Conservation (phyloP, 1,140 invertebrate genomes). For the Pogonognathellus flavescens region DNA sequence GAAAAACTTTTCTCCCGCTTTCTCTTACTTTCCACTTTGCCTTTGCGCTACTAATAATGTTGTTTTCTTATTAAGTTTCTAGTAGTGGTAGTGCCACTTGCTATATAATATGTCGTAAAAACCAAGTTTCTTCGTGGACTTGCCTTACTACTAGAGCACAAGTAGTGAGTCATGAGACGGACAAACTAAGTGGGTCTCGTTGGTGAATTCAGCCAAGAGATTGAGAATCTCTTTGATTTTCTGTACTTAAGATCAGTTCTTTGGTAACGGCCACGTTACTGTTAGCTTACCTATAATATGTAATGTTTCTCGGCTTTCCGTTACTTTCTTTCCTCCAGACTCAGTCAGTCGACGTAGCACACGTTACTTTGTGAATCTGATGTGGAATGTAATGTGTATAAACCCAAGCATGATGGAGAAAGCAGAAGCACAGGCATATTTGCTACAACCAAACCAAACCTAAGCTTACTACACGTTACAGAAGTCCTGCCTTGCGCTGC, state of each 20-base stretch:
- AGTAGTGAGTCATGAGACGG: slow-evolving; percentile 18
- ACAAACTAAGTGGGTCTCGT: slow-evolving; percentile 21
- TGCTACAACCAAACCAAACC: too few relatives aligned
- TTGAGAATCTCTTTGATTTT: slow-evolving; percentile 47
- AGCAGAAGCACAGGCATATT: too few relatives aligned
- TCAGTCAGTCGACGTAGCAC: slow-evolving; percentile 2
- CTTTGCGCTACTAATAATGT: slow-evolving; percentile 8
- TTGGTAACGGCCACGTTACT: not conserved
- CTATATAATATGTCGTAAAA: not conserved
- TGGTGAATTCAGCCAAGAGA: not conserved
- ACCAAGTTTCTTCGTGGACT: not conserved
- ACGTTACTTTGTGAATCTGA: slow-evolving; percentile 41
- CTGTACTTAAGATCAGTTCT: slow-evolving; percentile 20
- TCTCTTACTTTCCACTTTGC: slow-evolving; percentile 31
- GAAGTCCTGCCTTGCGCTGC: slow-evolving; percentile 10
- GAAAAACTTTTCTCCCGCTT: slow-evolving; percentile 41
- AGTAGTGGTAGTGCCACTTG: not conserved
- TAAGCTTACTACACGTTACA: not conserved
- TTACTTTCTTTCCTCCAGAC: slow-evolving; percentile 5
- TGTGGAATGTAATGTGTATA: slow-evolving; percentile 36
- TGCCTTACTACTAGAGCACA: not conserved
- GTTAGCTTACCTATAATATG: not conserved
- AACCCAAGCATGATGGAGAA: not conserved
- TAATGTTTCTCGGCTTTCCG: slow-evolving; percentile 19
- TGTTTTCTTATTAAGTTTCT: slow-evolving; percentile 45